Percentiles rank a stretch among this genome's conserved stretches.
These are phyloP conservation scores for Valencia hispanica DNA, from an alignment of 2,797 vertebrate species.

Conservation along the genomic window DNA sequence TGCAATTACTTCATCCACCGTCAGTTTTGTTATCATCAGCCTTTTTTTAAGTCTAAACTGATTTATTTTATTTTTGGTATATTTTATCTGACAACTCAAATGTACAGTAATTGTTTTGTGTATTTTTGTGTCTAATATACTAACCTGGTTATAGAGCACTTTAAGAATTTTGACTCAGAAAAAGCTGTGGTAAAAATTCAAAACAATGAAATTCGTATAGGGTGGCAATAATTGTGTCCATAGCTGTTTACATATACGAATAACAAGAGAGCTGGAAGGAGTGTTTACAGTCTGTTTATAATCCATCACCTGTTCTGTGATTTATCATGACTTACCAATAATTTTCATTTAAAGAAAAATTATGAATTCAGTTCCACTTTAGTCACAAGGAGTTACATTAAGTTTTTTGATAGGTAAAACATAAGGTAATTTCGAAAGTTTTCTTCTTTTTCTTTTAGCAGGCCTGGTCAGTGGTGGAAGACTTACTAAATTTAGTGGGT, in stretches of 20 bases:
- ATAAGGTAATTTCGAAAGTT: background rate
- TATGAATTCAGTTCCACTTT: background rate
- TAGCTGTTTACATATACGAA: background rate
- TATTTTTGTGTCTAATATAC: too few relatives aligned
- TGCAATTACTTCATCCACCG: too few relatives aligned
- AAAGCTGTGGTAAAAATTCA: background rate
- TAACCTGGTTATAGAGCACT: too few relatives aligned
- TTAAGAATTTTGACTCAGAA: too few relatives aligned
- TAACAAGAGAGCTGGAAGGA: background rate
- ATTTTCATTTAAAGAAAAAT: background rate
- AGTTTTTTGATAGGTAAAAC: background rate
- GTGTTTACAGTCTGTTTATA: background rate
- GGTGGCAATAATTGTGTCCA: background rate
- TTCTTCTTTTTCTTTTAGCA: background rate
- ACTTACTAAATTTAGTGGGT: background rate
- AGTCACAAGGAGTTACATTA: background rate
- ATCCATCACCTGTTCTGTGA: background rate
- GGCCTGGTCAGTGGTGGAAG: background rate
- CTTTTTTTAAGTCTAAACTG: too few relatives aligned
- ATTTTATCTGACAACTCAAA: too few relatives aligned
- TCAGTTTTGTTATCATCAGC: too few relatives aligned
- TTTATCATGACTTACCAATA: background rate
- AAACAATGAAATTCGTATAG: background rate
- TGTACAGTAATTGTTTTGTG: too few relatives aligned
- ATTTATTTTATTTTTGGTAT: too few relatives aligned